Percentiles rank a stretch among this genome's conserved stretches.
Conservation (phyloP, 2,888 invertebrate species). For the Bugula neritina region DNA sequence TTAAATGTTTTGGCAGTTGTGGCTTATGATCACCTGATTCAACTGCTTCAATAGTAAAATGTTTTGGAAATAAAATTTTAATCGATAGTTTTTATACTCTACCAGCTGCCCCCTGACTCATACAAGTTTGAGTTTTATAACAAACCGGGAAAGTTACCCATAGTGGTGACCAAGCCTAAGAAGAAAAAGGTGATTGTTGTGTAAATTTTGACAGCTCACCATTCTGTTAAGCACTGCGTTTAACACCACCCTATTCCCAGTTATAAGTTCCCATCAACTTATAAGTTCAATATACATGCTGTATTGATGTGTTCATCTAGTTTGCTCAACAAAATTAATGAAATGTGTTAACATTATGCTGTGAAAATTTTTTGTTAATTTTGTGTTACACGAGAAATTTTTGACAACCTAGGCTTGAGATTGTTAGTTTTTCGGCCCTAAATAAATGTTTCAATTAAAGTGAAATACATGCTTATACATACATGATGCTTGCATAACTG, state of each 20-base stretch:
- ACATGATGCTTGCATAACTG: too few species aligned
- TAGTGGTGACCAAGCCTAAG: not conserved
- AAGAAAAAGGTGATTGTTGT: slow-evolving; percentile 26
- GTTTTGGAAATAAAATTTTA: too few species aligned
- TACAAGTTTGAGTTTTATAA: slow-evolving; percentile 5
- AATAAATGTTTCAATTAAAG: not conserved
- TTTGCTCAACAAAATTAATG: not conserved
- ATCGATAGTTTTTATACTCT: not conserved
- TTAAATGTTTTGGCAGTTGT: too few species aligned
- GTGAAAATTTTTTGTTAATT: not conserved
- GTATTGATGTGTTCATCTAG: not conserved
- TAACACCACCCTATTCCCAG: too few species aligned
- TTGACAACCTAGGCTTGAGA: not conserved
- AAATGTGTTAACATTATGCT: not conserved
- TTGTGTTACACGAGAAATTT: not conserved
- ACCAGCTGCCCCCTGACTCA: slow-evolving; percentile 7
- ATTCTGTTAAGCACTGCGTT: too few species aligned
- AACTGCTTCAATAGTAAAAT: too few species aligned
- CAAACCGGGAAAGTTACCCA: not conserved
- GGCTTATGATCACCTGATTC: too few species aligned
- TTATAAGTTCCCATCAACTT: too few species aligned
- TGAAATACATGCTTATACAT: too few species aligned
- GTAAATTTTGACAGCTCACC: too few species aligned
- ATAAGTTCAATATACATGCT: too few species aligned
- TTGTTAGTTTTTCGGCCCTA: too few species aligned